Evolutionary conservation across 2,888 invertebrate genomes (phyloP), one percentile per base, ranked within the genome.

Genomic region (Drosophila buzzatii): DNA sequence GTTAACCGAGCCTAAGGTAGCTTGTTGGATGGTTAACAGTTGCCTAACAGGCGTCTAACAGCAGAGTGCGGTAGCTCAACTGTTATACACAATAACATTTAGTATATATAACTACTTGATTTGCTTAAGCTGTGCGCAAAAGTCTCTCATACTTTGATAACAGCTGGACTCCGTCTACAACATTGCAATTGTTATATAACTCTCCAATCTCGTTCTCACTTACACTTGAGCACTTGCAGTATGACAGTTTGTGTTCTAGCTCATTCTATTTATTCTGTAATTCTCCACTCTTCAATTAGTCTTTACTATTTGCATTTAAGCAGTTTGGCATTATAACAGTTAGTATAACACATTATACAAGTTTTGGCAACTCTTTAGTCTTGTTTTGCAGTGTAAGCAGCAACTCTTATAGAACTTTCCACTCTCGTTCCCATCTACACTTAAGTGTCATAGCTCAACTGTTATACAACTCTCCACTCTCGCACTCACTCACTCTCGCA

Each of bases 21-120:
- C 10, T 14, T 8, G 3, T 20, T 5, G 23, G 2, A 35, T 1
- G 16, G 23, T 39, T 66, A 39, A 53, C 68, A 56, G 31, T 8
- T 31, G 27, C 2, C 33, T 31, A 23, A 52, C 75, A 57, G 3
- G 4, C 23, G 74, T 44, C 56, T 51, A 53, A 64, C 14, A 23
- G 49, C 16, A n/a, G 4, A 1, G 2, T 5, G 4, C 10, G 2
- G 5, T 16, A 31, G 4, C n/a, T 49, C 5, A 31, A 49, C 31
- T 49, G 49, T 33, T 49, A 49, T 49, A 49, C 10, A 42, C 44
- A 4, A 23, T 23, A 23, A 23, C 23, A 23, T 0, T 23, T 23
- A 23, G 23, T 23, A 23, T 23, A 4, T 23, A 23, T 4, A 23
- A 23, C 23, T 23, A 23, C 4, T 23, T 3, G 23, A 23, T 23